Percentiles rank a stretch among this genome's conserved stretches.
Conservation (phyloP, 1,140 invertebrate species). For the Uloborus diversus region DNA sequence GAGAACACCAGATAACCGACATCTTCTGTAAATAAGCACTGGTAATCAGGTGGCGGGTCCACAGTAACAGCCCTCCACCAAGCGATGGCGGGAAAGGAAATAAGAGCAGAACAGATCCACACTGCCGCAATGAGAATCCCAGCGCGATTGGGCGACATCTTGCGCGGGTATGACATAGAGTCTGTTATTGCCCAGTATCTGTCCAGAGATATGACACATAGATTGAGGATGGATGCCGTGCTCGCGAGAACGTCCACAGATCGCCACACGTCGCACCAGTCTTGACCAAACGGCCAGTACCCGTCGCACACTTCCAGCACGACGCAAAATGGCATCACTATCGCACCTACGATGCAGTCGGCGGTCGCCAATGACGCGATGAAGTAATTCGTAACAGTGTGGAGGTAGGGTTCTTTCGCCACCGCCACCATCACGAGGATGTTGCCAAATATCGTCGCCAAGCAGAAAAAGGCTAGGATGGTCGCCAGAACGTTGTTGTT, state of each 20-base stretch:
- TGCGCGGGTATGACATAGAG: slow-evolving; percentile 93
- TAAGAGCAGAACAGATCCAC: slow-evolving; percentile 91
- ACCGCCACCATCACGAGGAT: slow-evolving; percentile 77
- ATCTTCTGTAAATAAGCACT: slow-evolving; percentile 92
- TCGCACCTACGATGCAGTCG: slow-evolving; percentile 78
- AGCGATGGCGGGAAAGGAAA: slow-evolving; percentile 94
- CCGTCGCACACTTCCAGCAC: slow-evolving; percentile 76
- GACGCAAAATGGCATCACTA: slow-evolving; percentile 83
- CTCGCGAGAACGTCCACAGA: slow-evolving; percentile 95
- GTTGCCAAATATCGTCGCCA: slow-evolving; percentile 76
- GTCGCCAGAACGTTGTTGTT: slow-evolving; percentile 65
- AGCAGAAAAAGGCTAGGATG: slow-evolving; percentile 71
- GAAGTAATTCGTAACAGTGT: slow-evolving; percentile 82
- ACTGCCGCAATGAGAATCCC: slow-evolving; percentile 85
- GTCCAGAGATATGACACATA: slow-evolving; percentile 95
- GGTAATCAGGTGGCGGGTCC: slow-evolving; percentile 56
- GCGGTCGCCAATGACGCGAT: slow-evolving; percentile 80
- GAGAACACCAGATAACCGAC: slow-evolving; percentile 91
- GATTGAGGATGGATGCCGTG: slow-evolving; percentile 94
- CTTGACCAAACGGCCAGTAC: slow-evolving; percentile 65
- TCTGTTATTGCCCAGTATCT: slow-evolving; percentile 98
- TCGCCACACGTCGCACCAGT: slow-evolving; percentile 96
- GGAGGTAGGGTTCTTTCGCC: slow-evolving; percentile 74
- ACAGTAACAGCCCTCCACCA: slow-evolving; percentile 84
- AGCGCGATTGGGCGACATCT: slow-evolving; percentile 85